Evolutionary conservation across 2,888 invertebrate species (phyloP), one percentile per base, ranked within the genome.

Genomic region (Drepanosiphum platanoidis): DNA sequence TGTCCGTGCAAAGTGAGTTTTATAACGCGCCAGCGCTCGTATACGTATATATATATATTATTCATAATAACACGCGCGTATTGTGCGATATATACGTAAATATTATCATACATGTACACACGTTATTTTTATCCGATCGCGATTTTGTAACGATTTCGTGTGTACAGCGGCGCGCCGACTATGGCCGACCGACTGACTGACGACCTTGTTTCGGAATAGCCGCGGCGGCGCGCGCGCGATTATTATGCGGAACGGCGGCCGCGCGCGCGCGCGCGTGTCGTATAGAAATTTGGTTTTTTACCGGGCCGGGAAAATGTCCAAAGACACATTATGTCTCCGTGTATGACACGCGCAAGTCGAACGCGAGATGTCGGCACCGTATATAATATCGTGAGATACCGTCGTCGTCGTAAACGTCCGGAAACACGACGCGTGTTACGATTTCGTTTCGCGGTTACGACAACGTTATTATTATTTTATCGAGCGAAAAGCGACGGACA

Each of bases 61-160:
- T 7, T 15, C n/a, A n/a, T n/a, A n/a, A n/a, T n/a, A n/a, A n/a
- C n/a, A n/a, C n/a, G n/a, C n/a, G n/a, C n/a, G n/a, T n/a, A n/a
- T n/a, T 32, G 22, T 34, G 32, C 32, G 30, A 58, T 75, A 34
- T 42, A 22, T 46, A 13, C 3, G 8, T 46, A 3, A 27, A 22
- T 71, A 27, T 71, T 22, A 61, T 66, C 18, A 32, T 66, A 58
- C 18, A 15, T 32, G 32, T 27, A 27, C 34, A 68, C 68, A 34
- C 61, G 61, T 66, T n/a, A 11, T 72, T 70, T 42, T 42, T 52
- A 58, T 80, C 70, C 39, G 81, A 61, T n/a, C 42, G 39, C 42
- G 81, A n/a, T 82, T 82, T 82, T 82, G 81, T 82, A 82, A 82
- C 72, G 61, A 82, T 82, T 82, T 82, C 81, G 81, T 18, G 70